Conservation (phyloP, 2,797 vertebrate species). For the Megaceryle alcyon region DNA sequence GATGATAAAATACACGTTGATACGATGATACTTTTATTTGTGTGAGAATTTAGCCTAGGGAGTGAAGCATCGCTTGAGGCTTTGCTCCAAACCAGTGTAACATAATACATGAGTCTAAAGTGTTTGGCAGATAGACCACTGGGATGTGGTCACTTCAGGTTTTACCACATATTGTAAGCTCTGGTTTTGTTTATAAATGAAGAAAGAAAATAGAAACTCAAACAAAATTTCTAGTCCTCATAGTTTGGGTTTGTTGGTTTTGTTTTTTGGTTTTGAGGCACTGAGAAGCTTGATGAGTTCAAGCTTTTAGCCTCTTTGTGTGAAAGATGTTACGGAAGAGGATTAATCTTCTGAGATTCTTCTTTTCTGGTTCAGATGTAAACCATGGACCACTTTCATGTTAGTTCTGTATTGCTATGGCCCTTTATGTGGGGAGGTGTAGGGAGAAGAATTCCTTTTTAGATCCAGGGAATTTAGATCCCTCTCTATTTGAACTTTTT, state of each 20-base stretch:
- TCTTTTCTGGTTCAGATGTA: not conserved
- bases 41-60: not conserved
- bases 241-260: not conserved
- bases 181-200: not conserved
- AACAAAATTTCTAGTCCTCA: fast-evolving
- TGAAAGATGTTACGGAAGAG: not conserved
- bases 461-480: not conserved
- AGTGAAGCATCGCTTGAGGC: not conserved
- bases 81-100: not conserved
- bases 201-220: not conserved
- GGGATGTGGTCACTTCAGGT: not conserved
- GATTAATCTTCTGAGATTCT: not conserved
- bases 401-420: not conserved
- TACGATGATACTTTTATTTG: not conserved
- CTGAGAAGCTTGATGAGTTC: not conserved
- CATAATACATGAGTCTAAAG: not conserved
- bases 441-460: not conserved
- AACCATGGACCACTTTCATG: not conserved
- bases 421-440: not conserved
- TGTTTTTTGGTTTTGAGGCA: not conserved
- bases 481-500: not conserved
- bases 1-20: not conserved
- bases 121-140: not conserved
- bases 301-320: not conserved
- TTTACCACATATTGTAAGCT: not conserved